Percentiles rank a stretch among this genome's conserved stretches.
phyloP scores from a whole-genome alignment of 92 coral and sea anemone genomes.

The Meandrina meandrites region DNA sequence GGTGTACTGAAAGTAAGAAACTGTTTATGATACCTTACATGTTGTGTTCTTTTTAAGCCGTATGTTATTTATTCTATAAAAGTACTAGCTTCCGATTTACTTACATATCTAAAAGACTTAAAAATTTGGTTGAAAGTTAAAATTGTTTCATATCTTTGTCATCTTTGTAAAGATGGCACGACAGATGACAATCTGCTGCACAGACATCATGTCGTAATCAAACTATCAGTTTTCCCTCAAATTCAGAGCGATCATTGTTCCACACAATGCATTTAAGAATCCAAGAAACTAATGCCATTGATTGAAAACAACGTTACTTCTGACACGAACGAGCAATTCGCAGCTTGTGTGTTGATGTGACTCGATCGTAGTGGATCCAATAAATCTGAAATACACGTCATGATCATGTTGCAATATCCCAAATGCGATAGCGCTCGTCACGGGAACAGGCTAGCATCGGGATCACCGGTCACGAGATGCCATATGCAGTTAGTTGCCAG shows the following conservation, averaged over 20 bases:
- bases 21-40: neutral
- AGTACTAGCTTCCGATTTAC: neutral
- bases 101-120: neutral
- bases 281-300: neutral
- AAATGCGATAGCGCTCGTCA: no score
- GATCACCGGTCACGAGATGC: no score
- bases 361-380: no score
- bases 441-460: no score
- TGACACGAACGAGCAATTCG: no score
- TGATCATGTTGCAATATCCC: no score
- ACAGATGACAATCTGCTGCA: neutral
- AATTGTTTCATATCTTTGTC: neutral
- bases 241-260: conserved; percentile 21
- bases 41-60: neutral
- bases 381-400: no score
- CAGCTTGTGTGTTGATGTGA: no score
- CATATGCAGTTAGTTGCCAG: no score
- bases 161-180: neutral
- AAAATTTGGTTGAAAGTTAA: neutral
- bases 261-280: conserved; percentile 21
- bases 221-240: neutral
- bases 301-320: no score
- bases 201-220: neutral
- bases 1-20: conserved; percentile 9
- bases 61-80: no score